Percentiles rank a stretch among this genome's conserved stretches.
These are phyloP conservation scores for Allophyes oxyacanthae DNA, from an alignment of 2,888 invertebrate species.

Conservation along the genomic window DNA sequence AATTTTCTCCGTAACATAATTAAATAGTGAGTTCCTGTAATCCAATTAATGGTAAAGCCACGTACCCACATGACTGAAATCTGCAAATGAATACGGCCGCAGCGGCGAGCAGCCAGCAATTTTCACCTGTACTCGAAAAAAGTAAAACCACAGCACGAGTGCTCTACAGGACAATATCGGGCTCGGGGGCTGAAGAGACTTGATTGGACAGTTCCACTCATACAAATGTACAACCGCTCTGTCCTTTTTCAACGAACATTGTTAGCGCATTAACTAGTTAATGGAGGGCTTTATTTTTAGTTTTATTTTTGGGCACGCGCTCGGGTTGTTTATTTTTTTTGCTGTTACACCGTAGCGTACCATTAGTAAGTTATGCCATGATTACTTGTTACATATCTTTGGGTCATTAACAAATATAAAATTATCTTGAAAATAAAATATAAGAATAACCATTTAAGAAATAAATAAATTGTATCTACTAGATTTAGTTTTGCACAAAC, in stretches of 20 bases:
- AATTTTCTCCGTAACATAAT: constrained; percentile 18
- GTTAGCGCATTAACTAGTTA: constrained; percentile 85
- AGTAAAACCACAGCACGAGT: constrained; percentile 52
- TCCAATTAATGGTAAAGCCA: constrained; percentile 54
- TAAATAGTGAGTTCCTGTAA: constrained; percentile 6
- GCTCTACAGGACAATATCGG: constrained; percentile 64
- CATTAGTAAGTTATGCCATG: constrained; percentile 1
- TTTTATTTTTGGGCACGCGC: constrained; percentile 80
- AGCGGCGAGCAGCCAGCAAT: constrained; percentile 57
- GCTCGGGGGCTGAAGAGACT: constrained; percentile 56
- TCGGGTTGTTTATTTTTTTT: constrained; percentile 46
- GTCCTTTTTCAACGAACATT: constrained; percentile 72
- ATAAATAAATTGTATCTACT: no score
- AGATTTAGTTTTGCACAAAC: no score
- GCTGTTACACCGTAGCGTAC: constrained; percentile 60
- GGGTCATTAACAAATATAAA: no score
- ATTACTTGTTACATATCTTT: neutral
- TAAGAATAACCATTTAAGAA: no score
- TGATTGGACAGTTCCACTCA: constrained; percentile 63
- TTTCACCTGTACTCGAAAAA: constrained; percentile 63
- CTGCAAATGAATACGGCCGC: constrained; percentile 60
- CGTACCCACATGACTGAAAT: constrained; percentile 55
- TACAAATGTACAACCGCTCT: constrained; percentile 53
- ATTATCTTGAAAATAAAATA: no score
- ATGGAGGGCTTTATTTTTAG: constrained; percentile 84